Evolutionary conservation across 2,113 vertebrate species (phyloP).

Genomic region (Rhea americana): DNA sequence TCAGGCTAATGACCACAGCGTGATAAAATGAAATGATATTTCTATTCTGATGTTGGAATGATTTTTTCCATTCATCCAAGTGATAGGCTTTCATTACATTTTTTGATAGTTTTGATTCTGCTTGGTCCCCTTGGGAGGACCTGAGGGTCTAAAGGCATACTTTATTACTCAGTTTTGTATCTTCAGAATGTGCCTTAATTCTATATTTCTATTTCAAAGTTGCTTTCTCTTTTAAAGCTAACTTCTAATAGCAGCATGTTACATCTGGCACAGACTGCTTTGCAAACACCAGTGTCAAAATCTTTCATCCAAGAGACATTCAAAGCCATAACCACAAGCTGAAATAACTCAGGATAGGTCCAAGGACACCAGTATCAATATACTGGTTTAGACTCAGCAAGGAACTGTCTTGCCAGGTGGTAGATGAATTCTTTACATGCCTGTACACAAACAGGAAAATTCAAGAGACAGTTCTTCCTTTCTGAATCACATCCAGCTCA

Average conservation of each 20-base stretch:
- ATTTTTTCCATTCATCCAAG: constrained; percentile 2
- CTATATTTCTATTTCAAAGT: background rate
- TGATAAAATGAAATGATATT: background rate
- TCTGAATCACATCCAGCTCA: background rate
- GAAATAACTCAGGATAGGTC: background rate
- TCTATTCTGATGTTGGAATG: background rate
- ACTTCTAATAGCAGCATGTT: background rate
- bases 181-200: background rate
- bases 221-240: background rate
- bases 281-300: background rate
- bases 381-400: background rate
- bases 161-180: background rate
- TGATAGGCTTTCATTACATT: background rate
- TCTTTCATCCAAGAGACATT: background rate
- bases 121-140: background rate
- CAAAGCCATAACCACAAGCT: background rate
- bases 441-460: background rate
- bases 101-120: background rate
- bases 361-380: background rate
- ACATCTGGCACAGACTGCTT: background rate
- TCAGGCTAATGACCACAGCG: background rate
- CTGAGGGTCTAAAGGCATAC: background rate
- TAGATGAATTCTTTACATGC: background rate
- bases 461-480: background rate
- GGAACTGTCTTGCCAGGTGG: background rate